Base-by-base conservation (phyloP, 2,797 vertebrate species). In the Hyperoplus lanceolatus region DNA sequence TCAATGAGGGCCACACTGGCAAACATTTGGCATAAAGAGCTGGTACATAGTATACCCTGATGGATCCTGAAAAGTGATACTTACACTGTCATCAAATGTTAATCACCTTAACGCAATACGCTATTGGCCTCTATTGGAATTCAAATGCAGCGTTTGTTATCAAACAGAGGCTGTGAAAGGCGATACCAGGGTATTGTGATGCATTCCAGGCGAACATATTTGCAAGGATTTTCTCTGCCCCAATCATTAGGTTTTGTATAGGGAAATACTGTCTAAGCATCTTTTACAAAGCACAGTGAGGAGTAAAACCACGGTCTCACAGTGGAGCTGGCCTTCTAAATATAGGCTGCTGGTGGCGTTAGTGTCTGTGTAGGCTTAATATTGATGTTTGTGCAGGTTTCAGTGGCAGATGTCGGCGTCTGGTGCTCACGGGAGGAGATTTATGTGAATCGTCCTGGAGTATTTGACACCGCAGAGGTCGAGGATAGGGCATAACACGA, bases 351-450 rank as follows among this genome's bases (percentile, higher is more conserved):
- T 29, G 29, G 29, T 29, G 78, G 67, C 62, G 70, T 82, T 79
- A n/a, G 82, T 75, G 77, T 90, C 90, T 83, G 45, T 77, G 53
- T 64, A 29, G 85, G 90, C 79, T 92, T 87, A 85, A 81, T 81
- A 84, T 87, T 88, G 92, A 91, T 90, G 89, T 92, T 91, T 92
- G 90, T 87, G 86, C 87, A 86, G 87, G 88, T 92, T 91, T 93
- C 87, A 67, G 84, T 86, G 90, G 87, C 92, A 93, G 92, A 93
- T 93, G 93, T 91, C 73, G 29, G 7, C 55, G 77, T 79, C 75
- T 84, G 79, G 79, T 86, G 72, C 87, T 83, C 85, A 83, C 62
- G 8, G 82, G 87, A 80, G 77, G 85, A 90, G 90, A 93, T 90
- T 94, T 88, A 87, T 86, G 78, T 70, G 83, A 87, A 81, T 73